Percentiles rank a stretch among this genome's conserved stretches.
Evolutionary conservation across 2,888 invertebrate species (phyloP).

Genomic region (Seira musarum): DNA sequence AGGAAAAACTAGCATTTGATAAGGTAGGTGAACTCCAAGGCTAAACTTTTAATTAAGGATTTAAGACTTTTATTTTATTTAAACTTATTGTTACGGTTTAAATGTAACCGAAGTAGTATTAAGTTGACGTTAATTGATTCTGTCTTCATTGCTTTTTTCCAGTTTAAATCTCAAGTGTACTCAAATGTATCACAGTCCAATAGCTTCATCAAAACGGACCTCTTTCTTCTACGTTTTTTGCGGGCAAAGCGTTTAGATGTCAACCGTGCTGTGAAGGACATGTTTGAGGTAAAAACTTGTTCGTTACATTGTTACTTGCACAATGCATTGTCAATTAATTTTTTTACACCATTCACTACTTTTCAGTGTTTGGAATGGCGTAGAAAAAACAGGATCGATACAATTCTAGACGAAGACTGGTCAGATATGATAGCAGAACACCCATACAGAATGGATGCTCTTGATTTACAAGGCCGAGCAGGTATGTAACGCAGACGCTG

Average conservation of each 20-base stretch:
- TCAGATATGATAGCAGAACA: conserved; percentile 34
- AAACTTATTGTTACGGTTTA: no score
- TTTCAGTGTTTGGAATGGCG: conserved; percentile 45
- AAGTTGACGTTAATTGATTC: no score
- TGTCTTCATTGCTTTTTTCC: conserved; percentile 7
- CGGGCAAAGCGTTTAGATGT: conserved; percentile 43
- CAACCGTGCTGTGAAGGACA: conserved; percentile 36
- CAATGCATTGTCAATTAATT: no score
- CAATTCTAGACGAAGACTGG: conserved; percentile 36
- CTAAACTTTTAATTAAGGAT: neutral
- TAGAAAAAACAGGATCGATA: conserved; percentile 27
- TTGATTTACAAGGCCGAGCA: conserved; percentile 39
- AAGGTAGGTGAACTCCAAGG: conserved; percentile 32
- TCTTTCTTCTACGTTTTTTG: conserved; percentile 37
- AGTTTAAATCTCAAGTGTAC: conserved; percentile 45
- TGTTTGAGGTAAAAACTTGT: conserved; percentile 35
- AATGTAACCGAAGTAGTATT: no score
- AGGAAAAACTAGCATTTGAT: conserved; percentile 50
- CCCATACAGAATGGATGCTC: conserved; percentile 31
- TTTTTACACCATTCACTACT: no score
- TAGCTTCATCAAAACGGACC: conserved; percentile 40
- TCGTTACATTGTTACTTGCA: no score
- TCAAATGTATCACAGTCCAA: conserved; percentile 11
- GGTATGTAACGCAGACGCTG: no score
- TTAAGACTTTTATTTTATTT: no score